Evolutionary conservation across 2,888 invertebrate genomes (phyloP), one percentile per base, ranked within the genome.

Genomic region (Steinernema scapterisci): DNA sequence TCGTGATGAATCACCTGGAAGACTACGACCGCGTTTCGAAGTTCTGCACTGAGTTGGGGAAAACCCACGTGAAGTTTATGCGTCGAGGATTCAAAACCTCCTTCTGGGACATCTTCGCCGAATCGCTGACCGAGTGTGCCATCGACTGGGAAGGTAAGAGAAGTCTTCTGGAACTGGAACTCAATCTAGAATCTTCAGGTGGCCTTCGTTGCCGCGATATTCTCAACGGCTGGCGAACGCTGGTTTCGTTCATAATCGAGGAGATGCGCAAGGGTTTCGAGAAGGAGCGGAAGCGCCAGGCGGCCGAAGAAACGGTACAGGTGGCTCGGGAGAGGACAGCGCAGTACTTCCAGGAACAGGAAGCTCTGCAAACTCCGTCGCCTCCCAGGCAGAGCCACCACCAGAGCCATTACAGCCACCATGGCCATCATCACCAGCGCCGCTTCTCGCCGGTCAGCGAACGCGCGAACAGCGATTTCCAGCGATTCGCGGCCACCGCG

Each of bases 31-130:
- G 45, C 54, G 73, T 78, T 25, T 72, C 73, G 19, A 72, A 72
- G 16, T 71, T 76, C 43, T 70, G 76, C 44, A 44, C 72, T 25
- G 51, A 76, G 25, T 77, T 79, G 52, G 79, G 79, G 21, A 31
- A 51, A 13, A 54, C 56, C 19, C 79, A 78, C 44, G 78, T 74
- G n/a, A 70, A 74, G 19, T 79, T 73, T 52, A 70, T 71, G 48
- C 45, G 51, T 2, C 63, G 70, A 38, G 79, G 76, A 11, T 78
- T 78, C 74, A 78, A 79, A 48, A 74, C 74, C 19, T 73, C 73
- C n/a, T 79, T 72, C 72, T 78, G 79, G 79, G 73, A 76, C 70
- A 70, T 72, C 46, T 78, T 78, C 74, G 77, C 76, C 19, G 72
- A 70, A 48, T 72, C 76, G 44, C 51, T 78, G 70, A 76, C 72